Base-by-base conservation (phyloP, 2,113 vertebrate species). In the Syngnathus floridae region DNA sequence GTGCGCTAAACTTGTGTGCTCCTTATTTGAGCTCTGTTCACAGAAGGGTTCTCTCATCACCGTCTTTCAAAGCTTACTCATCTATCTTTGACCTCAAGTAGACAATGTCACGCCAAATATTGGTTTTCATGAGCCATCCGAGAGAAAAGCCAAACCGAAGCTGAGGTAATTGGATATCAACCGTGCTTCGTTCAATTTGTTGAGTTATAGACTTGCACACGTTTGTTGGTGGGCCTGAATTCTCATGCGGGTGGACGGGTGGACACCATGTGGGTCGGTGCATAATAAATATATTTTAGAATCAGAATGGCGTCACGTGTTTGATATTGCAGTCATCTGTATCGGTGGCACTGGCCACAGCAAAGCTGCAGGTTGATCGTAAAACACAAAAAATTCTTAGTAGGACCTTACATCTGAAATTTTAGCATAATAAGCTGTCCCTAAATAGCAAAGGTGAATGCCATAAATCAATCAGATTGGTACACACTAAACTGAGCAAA, bases 281-380 rank as follows among this genome's bases (percentile, higher is more conserved):
- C 82, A 86, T 86, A 84, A 86, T 78, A 75, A 72, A 82, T 82
- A 85, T 86, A 88, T 89, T 90, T 87, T 75, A 69, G 80, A 72
- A 71, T 49, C 43, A 54, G 75, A 82, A 72, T 80, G 85, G 77
- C 71, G 79, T 76, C 77, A 73, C 45, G 51, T 66, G 68, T 77
- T 75, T 73, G 58, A 43, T 86, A 71, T 91, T 88, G 86, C 74
- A 77, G 76, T 82, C 77, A 77, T 86, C 78, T 82, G 74, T 66
- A 61, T 78, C 71, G 55, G 67, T 72, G 79, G 82, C 8, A 52
- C 56, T 49, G 46, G 46, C 46, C 2, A 64, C 70, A 73, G 26
- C 26, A 26, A 26, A 26, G 26, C 26, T 26, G 26, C 26, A 26
- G 26, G 26, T 26, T 26, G 26, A 26, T 26, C 2, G 26, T 1